Base-by-base conservation (phyloP, 2,888 invertebrate genomes). In the Tachina lurida region DNA sequence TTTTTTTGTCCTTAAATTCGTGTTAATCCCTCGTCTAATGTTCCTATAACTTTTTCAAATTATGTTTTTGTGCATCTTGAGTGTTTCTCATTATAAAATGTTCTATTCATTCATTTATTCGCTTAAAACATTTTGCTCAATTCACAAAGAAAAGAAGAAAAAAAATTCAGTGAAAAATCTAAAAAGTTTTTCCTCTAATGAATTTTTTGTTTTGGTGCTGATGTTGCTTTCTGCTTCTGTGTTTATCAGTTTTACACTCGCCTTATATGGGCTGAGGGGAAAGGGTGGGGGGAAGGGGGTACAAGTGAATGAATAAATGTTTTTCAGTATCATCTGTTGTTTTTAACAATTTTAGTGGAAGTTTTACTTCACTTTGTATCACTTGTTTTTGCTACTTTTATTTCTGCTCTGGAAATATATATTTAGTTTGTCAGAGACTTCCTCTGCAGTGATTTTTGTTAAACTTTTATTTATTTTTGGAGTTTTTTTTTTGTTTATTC, bases 301-400 rank as follows among this genome's bases (percentile, higher is more conserved):
- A 58, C 9, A 2, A 60, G 13, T 31, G 19, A 63, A 73, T 73
- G 56, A 73, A 65, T 65, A 47, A 56, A 79, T 79, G 54, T 71
- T 71, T 79, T 79, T 45, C 62, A 54, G 70, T 79, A 54, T 70
- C 70, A 71, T 79, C 70, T 71, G 70, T 65, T 79, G 71, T 79
- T 73, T 78, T 78, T 75, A 49, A 73, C 83, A 83, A 79, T 71
- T 86, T 82, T 75, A 83, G 74, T 79, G 82, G 65, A 86, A 86
- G 83, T 84, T 78, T 67, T 67, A 67, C 60, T 73, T 78, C 63
- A 77, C n/a, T n/a, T 76, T 76, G 81, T 82, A 83, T 76, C 71
- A 84, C 84, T 87, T 86, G 81, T 76, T 77, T 39, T 75, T 75
- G 67, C 45, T 52, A 65, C 63, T 75, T 74, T 75, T 75, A 70